These are phyloP conservation scores for Salarias fasciatus DNA, from an alignment of 2,797 vertebrate species.

Conservation along the genomic window DNA sequence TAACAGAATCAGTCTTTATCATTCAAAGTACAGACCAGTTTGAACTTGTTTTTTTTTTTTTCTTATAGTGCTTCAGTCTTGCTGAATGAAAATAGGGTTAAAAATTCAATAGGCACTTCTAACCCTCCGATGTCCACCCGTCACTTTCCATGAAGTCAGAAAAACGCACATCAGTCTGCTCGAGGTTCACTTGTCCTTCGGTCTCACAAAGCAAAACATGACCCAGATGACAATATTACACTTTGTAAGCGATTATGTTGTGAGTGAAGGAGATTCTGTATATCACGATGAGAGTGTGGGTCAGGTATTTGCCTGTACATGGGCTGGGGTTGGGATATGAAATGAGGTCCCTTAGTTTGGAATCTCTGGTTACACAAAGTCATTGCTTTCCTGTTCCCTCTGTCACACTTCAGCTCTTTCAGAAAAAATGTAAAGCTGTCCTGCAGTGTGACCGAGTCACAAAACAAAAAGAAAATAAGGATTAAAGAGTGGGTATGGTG, in stretches of 20 bases:
- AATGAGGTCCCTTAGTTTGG: not conserved
- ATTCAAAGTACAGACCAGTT: not conserved
- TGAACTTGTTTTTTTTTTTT: not conserved
- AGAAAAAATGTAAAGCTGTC: no score
- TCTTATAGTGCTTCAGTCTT: not conserved
- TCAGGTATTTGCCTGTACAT: slow-evolving; percentile 23
- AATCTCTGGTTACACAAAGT: no score
- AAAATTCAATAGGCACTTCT: slow-evolving; percentile 8
- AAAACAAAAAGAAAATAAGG: no score
- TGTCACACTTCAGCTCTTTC: no score
- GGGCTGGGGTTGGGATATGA: slow-evolving; percentile 28
- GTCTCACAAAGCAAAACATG: slow-evolving; percentile 13
- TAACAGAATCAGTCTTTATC: no score
- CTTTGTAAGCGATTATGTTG: slow-evolving; percentile 2
- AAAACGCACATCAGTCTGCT: not conserved
- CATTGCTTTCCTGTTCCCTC: no score
- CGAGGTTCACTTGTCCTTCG: slow-evolving; percentile 6
- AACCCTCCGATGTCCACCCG: slow-evolving; percentile 7
- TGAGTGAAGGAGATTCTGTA: slow-evolving; percentile 1
- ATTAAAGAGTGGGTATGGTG: no score
- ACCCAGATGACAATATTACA: slow-evolving; percentile 13
- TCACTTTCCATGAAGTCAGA: slow-evolving; percentile 42
- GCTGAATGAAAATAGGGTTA: slow-evolving; percentile 7
- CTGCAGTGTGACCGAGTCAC: no score
- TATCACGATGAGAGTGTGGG: slow-evolving; percentile 14